A percentile compares a stretch with the other conserved stretches of the same genome.
Evolutionary conservation across 2,113 vertebrate species (phyloP).

Genomic region (Tonatia bakeri): DNA sequence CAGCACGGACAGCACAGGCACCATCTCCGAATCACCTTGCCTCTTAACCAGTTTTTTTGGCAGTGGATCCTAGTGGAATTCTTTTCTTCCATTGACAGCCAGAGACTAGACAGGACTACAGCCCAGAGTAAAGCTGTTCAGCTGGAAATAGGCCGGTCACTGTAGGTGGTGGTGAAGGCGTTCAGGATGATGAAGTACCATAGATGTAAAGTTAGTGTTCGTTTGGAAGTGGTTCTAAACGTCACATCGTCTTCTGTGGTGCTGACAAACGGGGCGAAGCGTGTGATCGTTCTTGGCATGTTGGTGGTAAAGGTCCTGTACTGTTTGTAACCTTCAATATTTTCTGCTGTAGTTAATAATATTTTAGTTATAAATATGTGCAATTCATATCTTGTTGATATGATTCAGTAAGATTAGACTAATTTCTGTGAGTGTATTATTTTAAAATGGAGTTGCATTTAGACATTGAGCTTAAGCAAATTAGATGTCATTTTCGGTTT

Average conservation of each 20-base stretch:
- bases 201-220: background rate
- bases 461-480: background rate
- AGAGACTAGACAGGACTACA: background rate
- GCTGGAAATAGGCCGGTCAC: background rate
- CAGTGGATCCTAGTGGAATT: background rate
- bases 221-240: background rate
- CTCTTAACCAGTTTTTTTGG: background rate
- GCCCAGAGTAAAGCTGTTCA: background rate
- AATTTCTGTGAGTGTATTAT: constrained; percentile 1
- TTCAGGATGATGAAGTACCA: background rate
- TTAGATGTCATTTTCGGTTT: background rate
- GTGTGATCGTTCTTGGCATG: background rate
- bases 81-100: background rate
- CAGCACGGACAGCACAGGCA: background rate
- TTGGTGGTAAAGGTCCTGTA: background rate
- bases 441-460: constrained; percentile 20
- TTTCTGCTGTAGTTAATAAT: background rate
- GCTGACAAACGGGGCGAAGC: background rate
- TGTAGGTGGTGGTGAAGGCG: background rate
- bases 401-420: background rate
- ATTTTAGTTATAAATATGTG: background rate
- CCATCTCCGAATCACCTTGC: background rate
- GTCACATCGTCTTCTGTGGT: background rate
- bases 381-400: background rate
- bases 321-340: background rate